These are phyloP conservation scores for Numenius phaeopus DNA, from an alignment of 2,797 vertebrate genomes.

Conservation along the genomic window DNA sequence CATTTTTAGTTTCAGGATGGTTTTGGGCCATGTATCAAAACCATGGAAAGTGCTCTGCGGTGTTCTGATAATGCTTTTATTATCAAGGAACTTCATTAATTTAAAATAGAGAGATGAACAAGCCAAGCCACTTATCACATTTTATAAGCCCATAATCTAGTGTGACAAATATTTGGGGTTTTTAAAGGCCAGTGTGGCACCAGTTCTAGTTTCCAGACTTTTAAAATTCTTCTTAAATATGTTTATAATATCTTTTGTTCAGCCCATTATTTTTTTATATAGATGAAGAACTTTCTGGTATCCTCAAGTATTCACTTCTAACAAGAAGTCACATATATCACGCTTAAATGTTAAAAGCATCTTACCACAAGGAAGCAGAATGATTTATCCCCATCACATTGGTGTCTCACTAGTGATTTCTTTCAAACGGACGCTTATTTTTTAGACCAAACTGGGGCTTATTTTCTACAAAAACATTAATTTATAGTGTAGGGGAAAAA, in stretches of 20 bases:
- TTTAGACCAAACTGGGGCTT: background rate
- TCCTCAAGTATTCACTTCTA: background rate
- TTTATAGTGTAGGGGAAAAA: background rate
- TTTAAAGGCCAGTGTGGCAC: background rate
- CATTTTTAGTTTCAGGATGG: background rate
- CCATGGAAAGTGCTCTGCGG: background rate
- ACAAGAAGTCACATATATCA: background rate
- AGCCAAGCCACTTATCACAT: background rate
- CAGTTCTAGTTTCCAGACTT: background rate
- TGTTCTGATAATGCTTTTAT: background rate
- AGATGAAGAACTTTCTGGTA: background rate
- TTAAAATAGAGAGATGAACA: background rate
- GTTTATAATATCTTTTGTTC: background rate
- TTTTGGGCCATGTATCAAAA: background rate
- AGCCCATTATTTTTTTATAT: background rate
- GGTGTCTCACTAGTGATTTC: background rate
- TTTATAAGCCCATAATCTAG: background rate
- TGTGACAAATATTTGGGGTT: background rate
- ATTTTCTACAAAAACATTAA: background rate
- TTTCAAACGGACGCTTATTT: background rate
- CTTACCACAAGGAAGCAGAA: background rate
- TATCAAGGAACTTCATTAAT: background rate
- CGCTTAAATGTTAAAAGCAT: background rate
- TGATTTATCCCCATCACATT: background rate
- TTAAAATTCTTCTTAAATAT: background rate